Base-by-base conservation (phyloP, 2,888 invertebrate species). In the Fissipunctia ypsillon region DNA sequence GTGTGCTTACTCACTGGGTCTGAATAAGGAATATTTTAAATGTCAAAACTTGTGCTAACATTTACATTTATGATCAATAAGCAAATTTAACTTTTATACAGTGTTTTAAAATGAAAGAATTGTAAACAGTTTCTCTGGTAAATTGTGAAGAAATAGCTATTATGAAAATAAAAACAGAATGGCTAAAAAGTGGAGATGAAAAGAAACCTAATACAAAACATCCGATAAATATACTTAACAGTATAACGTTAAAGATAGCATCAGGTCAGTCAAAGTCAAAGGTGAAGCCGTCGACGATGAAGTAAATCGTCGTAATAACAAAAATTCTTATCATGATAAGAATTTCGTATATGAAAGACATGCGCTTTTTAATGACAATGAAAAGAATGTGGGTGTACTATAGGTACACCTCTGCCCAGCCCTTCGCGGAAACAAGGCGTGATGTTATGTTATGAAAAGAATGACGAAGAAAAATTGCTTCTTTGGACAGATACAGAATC, bases 31-130 rank as follows among this genome's bases (percentile, higher is more conserved):
- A 73, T 75, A 68, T 70, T 75, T 87, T 63, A 82, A 84, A 80
- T 82, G 78, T 75, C 77, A 82, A 73, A 79, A 76, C 78, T 73
- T 81, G 75, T 69, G 73, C 57, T 72, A 80, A 84, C 56, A 81
- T 80, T 77, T 69, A 76, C 67, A 77, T 73, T 66, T 65, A 70
- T 78, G 73, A 76, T 73, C 48, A 63, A 82, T 78, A 45, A 71
- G 45, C 54, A 50, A 69, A 59, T 85, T 72, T 69, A 50, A 78
- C 28, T 57, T 50, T 83, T 54, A 54, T 61, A 74, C 43, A 41
- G 67, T n/a, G 31, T 43, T 63, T 54, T 57, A 16, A 59, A 59
- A 35, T n/a, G n/a, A n/a, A n/a, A n/a, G n/a, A 73, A 65, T 41
- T 41, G n/a, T 52, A n/a, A 54, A 50, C 10, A 43, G 22, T 54